Evolutionary conservation across 1,140 invertebrate species (phyloP).

Genomic region (Nymphalis io): DNA sequence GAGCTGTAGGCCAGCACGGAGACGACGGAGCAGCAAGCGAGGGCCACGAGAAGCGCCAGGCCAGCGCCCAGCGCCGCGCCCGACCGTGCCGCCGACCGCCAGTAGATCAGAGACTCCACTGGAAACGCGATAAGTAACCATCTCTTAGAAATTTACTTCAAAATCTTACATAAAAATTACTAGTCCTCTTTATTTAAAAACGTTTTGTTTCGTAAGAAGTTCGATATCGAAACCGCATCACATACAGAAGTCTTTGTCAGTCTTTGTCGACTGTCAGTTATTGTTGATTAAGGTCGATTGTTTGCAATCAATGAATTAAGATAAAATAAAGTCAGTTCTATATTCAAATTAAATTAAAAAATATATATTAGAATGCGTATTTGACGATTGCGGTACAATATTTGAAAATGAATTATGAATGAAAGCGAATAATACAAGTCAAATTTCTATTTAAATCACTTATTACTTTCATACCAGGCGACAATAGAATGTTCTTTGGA

Average conservation of each 20-base stretch:
- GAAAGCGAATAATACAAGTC: background rate
- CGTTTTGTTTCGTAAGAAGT: no score
- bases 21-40: conserved; percentile 97
- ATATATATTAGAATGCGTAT: no score
- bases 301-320: no score
- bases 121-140: conserved; percentile 67
- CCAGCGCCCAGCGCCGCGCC: conserved; percentile 94
- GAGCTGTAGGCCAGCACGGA: conserved; percentile 96
- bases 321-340: no score
- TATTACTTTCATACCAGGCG: conserved; percentile 9
- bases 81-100: conserved; percentile 96
- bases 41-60: conserved; percentile 92
- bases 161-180: no score
- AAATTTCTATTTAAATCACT: background rate
- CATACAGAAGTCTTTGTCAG: no score
- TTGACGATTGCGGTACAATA: no score
- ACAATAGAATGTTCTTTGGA: conserved; percentile 15
- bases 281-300: no score
- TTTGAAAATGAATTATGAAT: background rate
- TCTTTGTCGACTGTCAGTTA: no score
- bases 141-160: background rate
- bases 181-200: no score
- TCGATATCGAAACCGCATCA: no score
- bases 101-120: conserved; percentile 98
- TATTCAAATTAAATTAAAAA: no score